Percentiles rank a stretch among this genome's conserved stretches.
Evolutionary conservation across 1,140 invertebrate species (phyloP).

Genomic region (Pogonomyrmex californicus): DNA sequence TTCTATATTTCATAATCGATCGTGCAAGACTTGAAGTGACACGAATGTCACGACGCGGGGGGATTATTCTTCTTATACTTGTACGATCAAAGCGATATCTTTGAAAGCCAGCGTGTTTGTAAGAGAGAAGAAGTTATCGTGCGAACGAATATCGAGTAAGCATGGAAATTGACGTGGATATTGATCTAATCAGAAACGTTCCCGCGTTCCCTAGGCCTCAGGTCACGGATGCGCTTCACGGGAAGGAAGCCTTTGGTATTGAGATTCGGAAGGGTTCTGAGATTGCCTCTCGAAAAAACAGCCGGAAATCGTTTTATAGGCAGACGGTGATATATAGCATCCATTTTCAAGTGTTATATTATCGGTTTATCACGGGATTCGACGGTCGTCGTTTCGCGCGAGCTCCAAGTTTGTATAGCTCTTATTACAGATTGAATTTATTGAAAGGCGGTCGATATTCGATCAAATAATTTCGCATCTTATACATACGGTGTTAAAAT

Average conservation of each 20-base stretch:
- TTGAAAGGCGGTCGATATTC: not conserved
- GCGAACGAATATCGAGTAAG: constrained; percentile 11
- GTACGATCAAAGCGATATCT: not conserved
- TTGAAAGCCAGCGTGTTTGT: not conserved
- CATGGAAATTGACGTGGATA: not conserved
- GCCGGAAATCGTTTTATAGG: constrained; percentile 39
- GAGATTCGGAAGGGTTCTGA: constrained; percentile 44
- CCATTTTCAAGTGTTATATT: constrained; percentile 15
- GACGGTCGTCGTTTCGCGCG: not conserved
- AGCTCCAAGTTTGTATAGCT: not conserved
- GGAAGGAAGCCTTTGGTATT: constrained; percentile 46
- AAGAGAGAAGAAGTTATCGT: not conserved
- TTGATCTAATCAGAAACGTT: constrained; percentile 41
- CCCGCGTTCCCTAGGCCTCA: not conserved
- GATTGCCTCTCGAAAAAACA: constrained; percentile 38
- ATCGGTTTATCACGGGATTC: constrained; percentile 15
- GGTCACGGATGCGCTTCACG: not conserved
- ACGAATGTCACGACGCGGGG: not conserved
- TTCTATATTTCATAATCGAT: constrained; percentile 14
- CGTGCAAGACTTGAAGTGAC: not conserved
- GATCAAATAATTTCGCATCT: not conserved
- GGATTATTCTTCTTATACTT: not conserved
- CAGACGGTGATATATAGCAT: constrained; percentile 30
- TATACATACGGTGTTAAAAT: not conserved
- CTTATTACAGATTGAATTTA: not conserved